Evolutionary conservation across 1,140 invertebrate genomes (phyloP).

Genomic region (Penaeus japonicus): DNA sequence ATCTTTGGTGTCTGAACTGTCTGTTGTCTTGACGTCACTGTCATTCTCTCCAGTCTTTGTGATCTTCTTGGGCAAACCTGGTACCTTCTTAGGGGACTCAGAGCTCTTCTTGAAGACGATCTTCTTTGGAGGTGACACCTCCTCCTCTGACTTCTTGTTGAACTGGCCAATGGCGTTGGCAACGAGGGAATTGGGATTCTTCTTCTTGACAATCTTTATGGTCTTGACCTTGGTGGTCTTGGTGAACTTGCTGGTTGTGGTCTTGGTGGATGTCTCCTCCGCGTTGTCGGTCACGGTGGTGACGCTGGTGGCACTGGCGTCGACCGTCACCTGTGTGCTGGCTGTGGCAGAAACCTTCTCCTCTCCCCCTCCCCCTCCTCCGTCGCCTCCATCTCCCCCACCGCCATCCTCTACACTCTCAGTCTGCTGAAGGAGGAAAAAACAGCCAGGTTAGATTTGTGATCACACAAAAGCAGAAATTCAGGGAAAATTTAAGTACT

Average conservation of each 20-base stretch:
- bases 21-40: too few species aligned
- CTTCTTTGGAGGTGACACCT: too few species aligned
- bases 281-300: slow-evolving; percentile 6
- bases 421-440: slow-evolving; percentile 25
- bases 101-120: too few species aligned
- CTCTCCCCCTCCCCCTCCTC: slow-evolving; percentile 20
- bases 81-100: too few species aligned
- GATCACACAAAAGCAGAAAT: background rate
- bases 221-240: slow-evolving; percentile 44
- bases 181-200: slow-evolving; percentile 26
- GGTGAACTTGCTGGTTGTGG: slow-evolving; percentile 30
- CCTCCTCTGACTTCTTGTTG: slow-evolving; percentile 19
- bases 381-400: slow-evolving; percentile 25
- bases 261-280: slow-evolving; percentile 21
- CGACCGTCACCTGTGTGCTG: background rate
- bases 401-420: slow-evolving; percentile 51
- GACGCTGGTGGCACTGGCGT: background rate
- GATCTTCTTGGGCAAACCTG: too few species aligned
- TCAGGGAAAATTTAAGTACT: background rate
- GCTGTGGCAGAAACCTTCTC: background rate
- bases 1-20: background rate
- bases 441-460: background rate
- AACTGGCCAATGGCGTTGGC: slow-evolving; percentile 41
- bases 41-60: too few species aligned
- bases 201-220: slow-evolving; percentile 39